A percentile compares a stretch with the other conserved stretches of the same genome.
phyloP scores from a whole-genome alignment of 2,113 vertebrate genomes.

The Bubalus kerabau region DNA sequence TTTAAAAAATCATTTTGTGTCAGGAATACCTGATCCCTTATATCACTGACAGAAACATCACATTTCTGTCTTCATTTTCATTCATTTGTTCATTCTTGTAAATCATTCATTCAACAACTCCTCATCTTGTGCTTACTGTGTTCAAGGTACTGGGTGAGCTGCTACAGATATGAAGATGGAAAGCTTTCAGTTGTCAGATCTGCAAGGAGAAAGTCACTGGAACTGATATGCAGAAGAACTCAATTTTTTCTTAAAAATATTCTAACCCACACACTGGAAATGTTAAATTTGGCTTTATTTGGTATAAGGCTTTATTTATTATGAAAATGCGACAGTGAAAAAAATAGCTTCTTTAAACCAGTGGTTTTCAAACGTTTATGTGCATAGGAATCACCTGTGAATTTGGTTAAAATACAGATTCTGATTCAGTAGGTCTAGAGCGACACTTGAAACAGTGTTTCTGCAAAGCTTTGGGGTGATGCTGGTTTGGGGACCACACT shows the following conservation, averaged over 20 bases:
- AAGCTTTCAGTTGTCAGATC: neutral
- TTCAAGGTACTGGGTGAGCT: neutral
- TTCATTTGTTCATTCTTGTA: slow-evolving; percentile 26
- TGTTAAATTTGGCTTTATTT: slow-evolving; percentile 1
- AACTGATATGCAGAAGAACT: neutral
- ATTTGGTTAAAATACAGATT: neutral
- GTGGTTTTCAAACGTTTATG: neutral
- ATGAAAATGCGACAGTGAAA: neutral
- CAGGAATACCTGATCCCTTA: neutral
- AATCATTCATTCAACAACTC: neutral
- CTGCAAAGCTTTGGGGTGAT: neutral
- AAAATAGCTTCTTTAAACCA: neutral
- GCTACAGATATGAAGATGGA: neutral
- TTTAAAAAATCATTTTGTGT: neutral
- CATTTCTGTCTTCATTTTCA: neutral
- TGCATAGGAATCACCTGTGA: neutral
- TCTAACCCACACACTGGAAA: neutral
- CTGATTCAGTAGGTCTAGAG: neutral
- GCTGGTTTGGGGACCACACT: neutral
- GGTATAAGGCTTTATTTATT: neutral
- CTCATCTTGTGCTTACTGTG: neutral
- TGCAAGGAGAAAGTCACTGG: neutral
- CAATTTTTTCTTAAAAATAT: neutral
- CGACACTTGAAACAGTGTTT: neutral
- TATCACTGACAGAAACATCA: neutral